phyloP scores from a whole-genome alignment of 2,797 vertebrate species.

The Leuciscus waleckii region DNA sequence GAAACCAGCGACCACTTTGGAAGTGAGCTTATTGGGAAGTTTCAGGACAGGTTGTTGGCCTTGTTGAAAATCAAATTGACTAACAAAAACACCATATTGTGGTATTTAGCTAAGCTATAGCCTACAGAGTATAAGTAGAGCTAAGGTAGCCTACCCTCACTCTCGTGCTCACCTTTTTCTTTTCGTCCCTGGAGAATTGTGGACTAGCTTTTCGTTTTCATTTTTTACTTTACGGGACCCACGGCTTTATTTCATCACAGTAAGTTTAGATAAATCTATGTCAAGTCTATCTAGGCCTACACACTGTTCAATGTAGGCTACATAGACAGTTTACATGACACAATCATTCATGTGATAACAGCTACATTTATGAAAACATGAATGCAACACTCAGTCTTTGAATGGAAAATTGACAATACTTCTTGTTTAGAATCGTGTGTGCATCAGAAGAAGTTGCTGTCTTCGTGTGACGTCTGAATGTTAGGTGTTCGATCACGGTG shows the following conservation, averaged over 20 bases:
- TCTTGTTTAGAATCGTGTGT: background rate
- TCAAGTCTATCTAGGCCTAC: background rate
- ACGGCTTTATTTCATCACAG: background rate
- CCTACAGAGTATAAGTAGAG: background rate
- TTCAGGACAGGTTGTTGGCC: slow-evolving; percentile 3
- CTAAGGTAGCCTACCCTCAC: background rate
- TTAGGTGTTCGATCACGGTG: background rate
- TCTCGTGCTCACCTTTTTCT: background rate
- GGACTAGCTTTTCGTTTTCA: slow-evolving; percentile 23
- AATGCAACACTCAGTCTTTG: background rate
- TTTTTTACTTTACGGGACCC: background rate
- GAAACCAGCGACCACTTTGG: slow-evolving; percentile 40
- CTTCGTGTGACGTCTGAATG: slow-evolving; percentile 31
- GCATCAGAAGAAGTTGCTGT: slow-evolving; percentile 9
- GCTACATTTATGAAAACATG: background rate
- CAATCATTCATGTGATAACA: background rate
- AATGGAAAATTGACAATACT: background rate
- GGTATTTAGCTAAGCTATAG: background rate
- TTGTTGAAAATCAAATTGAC: background rate
- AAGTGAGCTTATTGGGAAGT: slow-evolving; percentile 38
- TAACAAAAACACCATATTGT: background rate
- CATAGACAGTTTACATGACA: background rate
- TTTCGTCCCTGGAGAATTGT: background rate
- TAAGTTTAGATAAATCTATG: slow-evolving; percentile 19
- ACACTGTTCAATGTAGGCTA: background rate